phyloP scores from a whole-genome alignment of 2,113 vertebrate genomes.

The Podiceps cristatus region DNA sequence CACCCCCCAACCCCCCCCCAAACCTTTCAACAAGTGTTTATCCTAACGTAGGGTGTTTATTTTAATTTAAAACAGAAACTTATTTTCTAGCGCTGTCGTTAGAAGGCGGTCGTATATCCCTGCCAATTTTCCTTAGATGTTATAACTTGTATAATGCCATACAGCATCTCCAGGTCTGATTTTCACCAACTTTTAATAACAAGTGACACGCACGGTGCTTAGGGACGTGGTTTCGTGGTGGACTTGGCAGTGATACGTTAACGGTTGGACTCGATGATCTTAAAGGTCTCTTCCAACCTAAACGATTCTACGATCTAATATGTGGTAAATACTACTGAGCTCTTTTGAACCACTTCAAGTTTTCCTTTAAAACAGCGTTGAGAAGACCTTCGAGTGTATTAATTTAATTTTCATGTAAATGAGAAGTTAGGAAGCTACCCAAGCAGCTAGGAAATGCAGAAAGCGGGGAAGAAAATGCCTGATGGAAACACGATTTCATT shows the following conservation, averaged over 20 bases:
- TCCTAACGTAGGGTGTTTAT: background rate
- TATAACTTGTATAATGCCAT: background rate
- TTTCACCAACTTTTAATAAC: background rate
- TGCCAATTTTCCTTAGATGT: background rate
- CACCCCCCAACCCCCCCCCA: too few relatives aligned
- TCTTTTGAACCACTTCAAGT: too few relatives aligned
- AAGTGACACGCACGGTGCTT: too few relatives aligned
- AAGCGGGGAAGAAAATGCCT: background rate
- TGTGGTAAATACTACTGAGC: too few relatives aligned
- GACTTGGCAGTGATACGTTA: too few relatives aligned
- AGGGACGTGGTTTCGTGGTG: too few relatives aligned
- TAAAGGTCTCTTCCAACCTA: too few relatives aligned
- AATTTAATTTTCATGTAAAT: background rate
- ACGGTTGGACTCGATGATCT: too few relatives aligned
- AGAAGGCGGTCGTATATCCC: background rate
- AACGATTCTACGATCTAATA: too few relatives aligned
- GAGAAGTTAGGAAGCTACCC: background rate
- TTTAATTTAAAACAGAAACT: background rate
- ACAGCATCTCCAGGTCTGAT: background rate
- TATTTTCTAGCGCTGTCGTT: background rate
- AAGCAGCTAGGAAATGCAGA: background rate
- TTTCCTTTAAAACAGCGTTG: too few relatives aligned
- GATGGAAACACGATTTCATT: background rate
- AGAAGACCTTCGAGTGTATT: background rate
- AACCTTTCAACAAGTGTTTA: background rate